Conservation (phyloP, 1,140 invertebrate genomes). For the Acromyrmex echinatior region DNA sequence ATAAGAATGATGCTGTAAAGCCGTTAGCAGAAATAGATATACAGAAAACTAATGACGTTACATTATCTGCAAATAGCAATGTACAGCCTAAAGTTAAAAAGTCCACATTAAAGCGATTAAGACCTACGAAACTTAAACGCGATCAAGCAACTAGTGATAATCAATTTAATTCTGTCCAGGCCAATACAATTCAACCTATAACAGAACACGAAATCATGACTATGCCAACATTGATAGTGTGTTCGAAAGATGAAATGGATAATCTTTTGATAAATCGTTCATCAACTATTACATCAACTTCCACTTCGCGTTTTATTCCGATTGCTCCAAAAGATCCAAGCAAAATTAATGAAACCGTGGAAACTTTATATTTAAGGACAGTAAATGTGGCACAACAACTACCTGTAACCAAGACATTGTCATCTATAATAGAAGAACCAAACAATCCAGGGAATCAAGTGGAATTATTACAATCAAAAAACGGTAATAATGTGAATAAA, state of each 20-base stretch:
- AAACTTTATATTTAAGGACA: conserved; percentile 75
- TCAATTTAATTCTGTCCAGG: neutral
- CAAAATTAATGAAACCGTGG: conserved; percentile 7
- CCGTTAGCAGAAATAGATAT: neutral
- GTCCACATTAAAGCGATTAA: conserved; percentile 40
- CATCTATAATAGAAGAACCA: neutral
- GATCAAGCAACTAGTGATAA: neutral
- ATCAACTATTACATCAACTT: conserved; percentile 27
- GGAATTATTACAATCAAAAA: neutral
- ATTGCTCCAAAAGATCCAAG: conserved; percentile 78
- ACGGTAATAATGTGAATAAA: neutral
- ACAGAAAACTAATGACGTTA: neutral
- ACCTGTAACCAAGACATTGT: neutral
- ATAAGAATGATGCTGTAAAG: conserved; percentile 52
- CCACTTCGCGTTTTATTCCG: conserved; percentile 74
- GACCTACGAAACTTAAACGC: conserved; percentile 49
- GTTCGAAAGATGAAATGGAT: conserved; percentile 78
- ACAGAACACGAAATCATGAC: conserved; percentile 70
- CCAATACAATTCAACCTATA: neutral
- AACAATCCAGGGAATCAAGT: neutral
- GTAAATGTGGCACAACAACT: conserved; percentile 76
- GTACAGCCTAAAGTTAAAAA: conserved; percentile 57
- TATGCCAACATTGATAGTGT: conserved; percentile 81
- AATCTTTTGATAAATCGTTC: conserved; percentile 61
- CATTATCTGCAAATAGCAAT: neutral